Evolutionary conservation across 2,113 vertebrate species (phyloP), one percentile per base, ranked within the genome.

Genomic region (Rhagologus leucostigma): DNA sequence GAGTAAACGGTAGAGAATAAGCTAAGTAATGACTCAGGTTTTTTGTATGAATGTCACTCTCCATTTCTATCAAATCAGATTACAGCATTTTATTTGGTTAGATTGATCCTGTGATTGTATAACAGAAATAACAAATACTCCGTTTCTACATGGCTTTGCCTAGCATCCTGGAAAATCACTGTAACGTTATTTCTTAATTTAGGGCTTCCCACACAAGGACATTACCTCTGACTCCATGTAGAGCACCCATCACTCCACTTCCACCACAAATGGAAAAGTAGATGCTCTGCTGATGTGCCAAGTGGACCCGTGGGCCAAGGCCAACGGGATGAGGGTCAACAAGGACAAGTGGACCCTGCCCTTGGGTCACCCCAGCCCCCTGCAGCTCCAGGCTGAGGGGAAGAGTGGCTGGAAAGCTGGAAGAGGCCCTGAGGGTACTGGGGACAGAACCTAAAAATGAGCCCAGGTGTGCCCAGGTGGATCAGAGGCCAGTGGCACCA

Each of bases 121-220:
- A 77, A 50, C 30, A 84, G 55, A 92, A 90, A 95, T 49, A 96
- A 88, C n/a, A 93, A 88, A 84, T 71, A 68, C 57, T 71, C 56
- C 69, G 62, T 74, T 95, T 70, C 82, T 46, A 74, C 75, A 76
- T 47, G 59, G 94, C 86, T 91, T 88, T 77, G 33, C 47, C 46
- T 16, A n/a, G 55, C 78, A 91, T 93, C 78, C 89, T 84, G 93
- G 91, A 95, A 94, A 95, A 94, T 80, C 91, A 74, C 78, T 41
- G 87, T 32, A 89, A 93, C 24, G 47, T 55, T 90, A 76, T 93
- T 88, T 91, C 82, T 86, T 90, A 42, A 90, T 52, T 83, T 80
- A 63, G 59, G 55, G 26, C 85, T 96, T 93, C 68, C 86, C 92
- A 93, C 63, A 83, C 26, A 65, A 60, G 42, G n/a, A 60, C 53